Conservation (phyloP, 2,888 invertebrate species). For the Plutella xylostella region DNA sequence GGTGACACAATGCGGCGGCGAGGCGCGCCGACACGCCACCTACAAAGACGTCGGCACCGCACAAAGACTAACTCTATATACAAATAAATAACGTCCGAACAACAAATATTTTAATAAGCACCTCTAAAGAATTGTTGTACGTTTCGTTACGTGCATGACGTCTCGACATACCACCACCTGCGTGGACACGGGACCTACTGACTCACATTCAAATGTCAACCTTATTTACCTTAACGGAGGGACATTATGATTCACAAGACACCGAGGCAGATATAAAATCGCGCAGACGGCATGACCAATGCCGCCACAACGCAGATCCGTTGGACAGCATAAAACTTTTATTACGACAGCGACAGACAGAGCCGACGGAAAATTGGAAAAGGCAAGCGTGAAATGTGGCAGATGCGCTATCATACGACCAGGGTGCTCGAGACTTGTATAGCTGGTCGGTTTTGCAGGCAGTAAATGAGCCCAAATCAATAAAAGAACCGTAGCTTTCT, state of each 20-base stretch:
- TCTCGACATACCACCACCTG: conserved; percentile 40
- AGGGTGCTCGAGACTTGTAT: too few relatives aligned
- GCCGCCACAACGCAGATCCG: conserved; percentile 43
- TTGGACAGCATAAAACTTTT: conserved; percentile 56
- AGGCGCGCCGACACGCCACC: conserved; percentile 32
- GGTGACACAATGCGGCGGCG: conserved; percentile 35
- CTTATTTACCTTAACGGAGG: conserved; percentile 8
- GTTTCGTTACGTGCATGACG: conserved; percentile 53
- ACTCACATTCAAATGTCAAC: conserved; percentile 11
- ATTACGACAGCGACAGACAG: conserved; percentile 49
- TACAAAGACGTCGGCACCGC: conserved; percentile 44
- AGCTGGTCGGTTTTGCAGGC: too few relatives aligned
- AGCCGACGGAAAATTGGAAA: conserved; percentile 56
- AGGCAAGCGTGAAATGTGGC: conserved; percentile 61
- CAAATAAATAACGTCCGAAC: conserved; percentile 66
- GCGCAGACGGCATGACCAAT: conserved; percentile 57
- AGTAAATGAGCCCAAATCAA: too few relatives aligned
- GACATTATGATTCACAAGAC: neutral
- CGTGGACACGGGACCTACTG: conserved; percentile 24
- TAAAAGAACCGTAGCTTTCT: too few relatives aligned
- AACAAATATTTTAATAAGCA: conserved; percentile 70
- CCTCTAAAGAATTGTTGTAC: conserved; percentile 58
- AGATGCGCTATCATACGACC: conserved; percentile 50
- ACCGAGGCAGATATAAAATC: conserved; percentile 29
- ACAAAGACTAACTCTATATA: conserved; percentile 56